Conservation (phyloP, 2,888 invertebrate species). For the Cinara cedri region DNA sequence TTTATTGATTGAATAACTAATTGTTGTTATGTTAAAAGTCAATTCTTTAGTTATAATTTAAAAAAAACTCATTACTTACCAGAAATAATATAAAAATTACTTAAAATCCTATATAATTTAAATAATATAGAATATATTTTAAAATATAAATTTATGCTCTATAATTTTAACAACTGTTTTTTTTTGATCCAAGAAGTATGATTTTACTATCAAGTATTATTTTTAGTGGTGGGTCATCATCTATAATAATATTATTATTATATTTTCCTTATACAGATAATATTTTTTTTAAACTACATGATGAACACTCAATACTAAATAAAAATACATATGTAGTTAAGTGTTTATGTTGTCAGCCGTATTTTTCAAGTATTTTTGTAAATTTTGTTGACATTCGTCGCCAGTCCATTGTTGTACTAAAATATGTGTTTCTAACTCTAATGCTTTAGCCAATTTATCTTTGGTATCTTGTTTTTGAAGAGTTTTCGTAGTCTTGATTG, state of each 20-base stretch:
- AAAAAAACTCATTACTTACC: neutral
- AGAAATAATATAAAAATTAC: neutral
- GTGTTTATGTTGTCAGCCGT: slow-evolving; percentile 47
- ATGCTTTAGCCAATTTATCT: slow-evolving; percentile 67
- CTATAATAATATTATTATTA: neutral
- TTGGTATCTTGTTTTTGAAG: slow-evolving; percentile 69
- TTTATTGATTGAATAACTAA: slow-evolving; percentile 15
- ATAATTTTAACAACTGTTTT: no score
- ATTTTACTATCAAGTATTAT: no score
- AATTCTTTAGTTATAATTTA: no score
- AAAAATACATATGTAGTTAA: slow-evolving; percentile 11
- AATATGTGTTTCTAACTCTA: slow-evolving; percentile 73
- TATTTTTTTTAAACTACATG: slow-evolving; percentile 11
- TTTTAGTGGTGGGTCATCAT: no score
- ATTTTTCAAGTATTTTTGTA: slow-evolving; percentile 58
- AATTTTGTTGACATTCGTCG: slow-evolving; percentile 69
- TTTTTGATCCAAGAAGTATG: no score
- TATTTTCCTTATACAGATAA: neutral
- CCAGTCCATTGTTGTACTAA: slow-evolving; percentile 78
- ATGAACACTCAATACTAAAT: slow-evolving; percentile 16
- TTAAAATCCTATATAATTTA: neutral
- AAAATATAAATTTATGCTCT: no score
- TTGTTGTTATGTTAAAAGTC: neutral
- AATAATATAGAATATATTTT: neutral
- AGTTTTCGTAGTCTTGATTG: slow-evolving; percentile 69